Base-by-base conservation (phyloP, 2,797 vertebrate species). In the Pampus argenteus region DNA sequence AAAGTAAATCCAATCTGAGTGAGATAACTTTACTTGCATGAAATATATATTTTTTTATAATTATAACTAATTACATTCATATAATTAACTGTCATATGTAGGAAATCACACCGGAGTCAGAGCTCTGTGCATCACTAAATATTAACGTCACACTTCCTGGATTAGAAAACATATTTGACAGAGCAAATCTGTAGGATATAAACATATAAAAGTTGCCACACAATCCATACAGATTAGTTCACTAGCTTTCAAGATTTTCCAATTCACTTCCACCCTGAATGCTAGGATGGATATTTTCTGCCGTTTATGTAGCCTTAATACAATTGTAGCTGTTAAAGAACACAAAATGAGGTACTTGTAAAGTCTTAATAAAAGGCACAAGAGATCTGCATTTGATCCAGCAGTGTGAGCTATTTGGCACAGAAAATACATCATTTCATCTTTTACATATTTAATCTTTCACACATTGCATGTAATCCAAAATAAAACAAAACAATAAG, bases 381-480 rank as follows among this genome's bases (percentile, higher is more conserved):
- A 5, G 3, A 17, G 34, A 20, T 68, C 18, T 40, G 28, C 55
- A 23, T 6, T 6, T 20, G 15, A 47, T 45, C 45, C 20, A 55
- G 17, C 9, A 57, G 25, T 1, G 20, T 23, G 51, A 34, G 36
- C 66, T 81, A 14, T 80, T 83, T 82, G 76, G 76, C 83, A 84
- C 59, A 42, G 38, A 56, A 50, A 64, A 18, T 9, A 61, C 70
- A 74, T 58, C 0, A 48, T 25, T 36, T 69, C 9, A 66, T 26
- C 1, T 11, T 55, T 62, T 2, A 50, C 15, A 50, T 0, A 13
- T 75, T 59, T 48, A 40, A 18, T 50, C 11, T 49, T 69, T 10
- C 18, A 61, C 29, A 36, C 42, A 40, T 18, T 47, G 45, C 45
- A 47, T 20, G 45, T 22, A 10, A 10, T 47, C 8, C 45, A 22